Evolutionary conservation across 2,797 vertebrate species (phyloP).

Genomic region (Argya squamiceps): DNA sequence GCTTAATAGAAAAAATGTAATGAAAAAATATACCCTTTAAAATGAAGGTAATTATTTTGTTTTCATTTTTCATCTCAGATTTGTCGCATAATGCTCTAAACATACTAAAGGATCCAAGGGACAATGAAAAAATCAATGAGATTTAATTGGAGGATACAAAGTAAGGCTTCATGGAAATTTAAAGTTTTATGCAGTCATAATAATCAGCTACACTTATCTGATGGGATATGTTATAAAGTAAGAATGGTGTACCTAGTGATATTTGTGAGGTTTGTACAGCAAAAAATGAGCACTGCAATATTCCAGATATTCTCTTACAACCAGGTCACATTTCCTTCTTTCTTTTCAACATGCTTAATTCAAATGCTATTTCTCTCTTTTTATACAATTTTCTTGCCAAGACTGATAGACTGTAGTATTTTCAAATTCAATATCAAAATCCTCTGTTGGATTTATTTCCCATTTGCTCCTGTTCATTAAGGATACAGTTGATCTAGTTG

Average conservation of each 20-base stretch:
- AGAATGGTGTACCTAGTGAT: neutral
- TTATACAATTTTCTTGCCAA: conserved; percentile 18
- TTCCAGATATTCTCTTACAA: conserved; percentile 3
- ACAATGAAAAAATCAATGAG: neutral
- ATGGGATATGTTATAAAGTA: neutral
- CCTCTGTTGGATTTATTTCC: conserved; percentile 28
- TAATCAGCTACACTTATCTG: neutral
- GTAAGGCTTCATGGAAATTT: neutral
- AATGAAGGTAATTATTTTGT: neutral
- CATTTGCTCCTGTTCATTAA: conserved; percentile 31
- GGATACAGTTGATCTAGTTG: conserved; percentile 6
- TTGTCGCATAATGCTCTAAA: neutral
- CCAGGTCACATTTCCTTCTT: neutral
- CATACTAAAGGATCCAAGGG: neutral
- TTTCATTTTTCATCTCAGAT: neutral
- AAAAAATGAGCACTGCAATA: conserved; percentile 9
- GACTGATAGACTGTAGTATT: conserved; percentile 6
- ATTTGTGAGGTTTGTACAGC: neutral
- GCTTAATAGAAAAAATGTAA: neutral
- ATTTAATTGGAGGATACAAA: neutral
- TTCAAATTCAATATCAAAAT: conserved; percentile 30
- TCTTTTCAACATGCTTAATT: conserved; percentile 36
- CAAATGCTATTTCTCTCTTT: conserved; percentile 26
- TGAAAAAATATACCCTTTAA: neutral
- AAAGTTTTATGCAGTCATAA: neutral